A percentile compares a stretch with the other conserved stretches of the same genome.
Conservation (phyloP, 2,113 vertebrate genomes). For the Archocentrus centrarchus region DNA sequence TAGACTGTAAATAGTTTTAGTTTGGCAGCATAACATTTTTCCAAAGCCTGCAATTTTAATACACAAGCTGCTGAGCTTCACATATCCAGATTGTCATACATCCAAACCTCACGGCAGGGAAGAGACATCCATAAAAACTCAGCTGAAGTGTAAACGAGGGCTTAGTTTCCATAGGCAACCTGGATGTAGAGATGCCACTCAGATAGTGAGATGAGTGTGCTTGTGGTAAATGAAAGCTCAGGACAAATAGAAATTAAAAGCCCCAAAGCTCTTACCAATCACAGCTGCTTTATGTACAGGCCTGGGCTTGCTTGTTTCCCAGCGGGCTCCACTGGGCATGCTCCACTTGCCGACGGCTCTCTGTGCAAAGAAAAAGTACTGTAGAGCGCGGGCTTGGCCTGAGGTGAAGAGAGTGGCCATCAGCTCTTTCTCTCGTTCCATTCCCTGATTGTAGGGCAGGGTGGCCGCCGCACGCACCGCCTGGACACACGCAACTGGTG, state of each 20-base stretch:
- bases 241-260: conserved; percentile 33
- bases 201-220: conserved; percentile 26
- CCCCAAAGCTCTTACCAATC: conserved; percentile 83
- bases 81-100: conserved; percentile 57
- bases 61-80: conserved; percentile 60
- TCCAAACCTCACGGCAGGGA: conserved; percentile 47
- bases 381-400: conserved; percentile 87
- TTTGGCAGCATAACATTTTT: conserved; percentile 33
- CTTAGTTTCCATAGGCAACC: conserved; percentile 40
- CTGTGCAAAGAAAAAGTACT: conserved; percentile 91
- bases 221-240: conserved; percentile 13
- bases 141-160: conserved; percentile 40
- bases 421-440: conserved; percentile 82
- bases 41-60: conserved; percentile 62
- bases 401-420: conserved; percentile 82
- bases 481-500: conserved; percentile 86
- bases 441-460: conserved; percentile 81
- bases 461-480: conserved; percentile 83
- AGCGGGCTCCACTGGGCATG: conserved; percentile 81
- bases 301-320: conserved; percentile 81
- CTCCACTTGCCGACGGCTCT: conserved; percentile 84
- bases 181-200: conserved; percentile 33
- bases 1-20: conserved; percentile 14
- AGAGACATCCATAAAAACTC: conserved; percentile 47
- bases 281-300: conserved; percentile 84